phyloP scores from a whole-genome alignment of 2,888 invertebrate genomes.

The Perdita meconis region DNA sequence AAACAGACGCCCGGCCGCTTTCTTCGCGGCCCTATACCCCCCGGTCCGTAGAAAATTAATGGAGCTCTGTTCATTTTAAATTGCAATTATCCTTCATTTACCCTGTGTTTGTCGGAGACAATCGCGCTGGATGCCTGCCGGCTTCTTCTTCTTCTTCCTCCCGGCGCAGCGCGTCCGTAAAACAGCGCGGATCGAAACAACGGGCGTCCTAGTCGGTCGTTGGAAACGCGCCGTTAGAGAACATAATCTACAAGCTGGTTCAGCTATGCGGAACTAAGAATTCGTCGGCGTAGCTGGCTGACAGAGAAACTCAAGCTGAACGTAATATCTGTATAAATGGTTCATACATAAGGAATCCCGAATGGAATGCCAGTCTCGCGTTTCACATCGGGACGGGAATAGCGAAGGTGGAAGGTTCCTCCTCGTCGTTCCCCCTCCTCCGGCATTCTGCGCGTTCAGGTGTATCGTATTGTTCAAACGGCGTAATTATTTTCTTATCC shows the following conservation, averaged over 20 bases:
- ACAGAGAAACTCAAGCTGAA: constrained; percentile 46
- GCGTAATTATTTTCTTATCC: constrained; percentile 36
- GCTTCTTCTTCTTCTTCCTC: too few species aligned
- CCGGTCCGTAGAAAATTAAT: constrained; percentile 52
- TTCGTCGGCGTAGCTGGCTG: constrained; percentile 32
- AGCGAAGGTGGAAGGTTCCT: constrained; percentile 40
- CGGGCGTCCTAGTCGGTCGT: constrained; percentile 2
- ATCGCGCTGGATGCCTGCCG: neutral
- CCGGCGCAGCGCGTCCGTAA: neutral
- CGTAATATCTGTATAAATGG: constrained; percentile 58
- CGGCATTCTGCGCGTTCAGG: constrained; percentile 11
- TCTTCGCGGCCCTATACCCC: constrained; percentile 30
- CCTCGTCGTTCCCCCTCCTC: neutral
- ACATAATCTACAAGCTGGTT: constrained; percentile 44
- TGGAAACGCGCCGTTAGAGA: constrained; percentile 34
- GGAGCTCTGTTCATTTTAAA: constrained; percentile 50
- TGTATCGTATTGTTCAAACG: constrained; percentile 24
- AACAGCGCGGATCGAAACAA: constrained; percentile 9
- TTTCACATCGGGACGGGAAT: constrained; percentile 49
- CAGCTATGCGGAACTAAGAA: constrained; percentile 58
- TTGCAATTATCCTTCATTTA: constrained; percentile 43
- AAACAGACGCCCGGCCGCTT: neutral
- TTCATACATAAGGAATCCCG: constrained; percentile 52
- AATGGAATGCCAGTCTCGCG: constrained; percentile 53
- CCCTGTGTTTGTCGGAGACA: neutral